A percentile compares a stretch with the other conserved stretches of the same genome.
Evolutionary conservation across 2,113 vertebrate genomes (phyloP).

Genomic region (Coptodon rendalli): DNA sequence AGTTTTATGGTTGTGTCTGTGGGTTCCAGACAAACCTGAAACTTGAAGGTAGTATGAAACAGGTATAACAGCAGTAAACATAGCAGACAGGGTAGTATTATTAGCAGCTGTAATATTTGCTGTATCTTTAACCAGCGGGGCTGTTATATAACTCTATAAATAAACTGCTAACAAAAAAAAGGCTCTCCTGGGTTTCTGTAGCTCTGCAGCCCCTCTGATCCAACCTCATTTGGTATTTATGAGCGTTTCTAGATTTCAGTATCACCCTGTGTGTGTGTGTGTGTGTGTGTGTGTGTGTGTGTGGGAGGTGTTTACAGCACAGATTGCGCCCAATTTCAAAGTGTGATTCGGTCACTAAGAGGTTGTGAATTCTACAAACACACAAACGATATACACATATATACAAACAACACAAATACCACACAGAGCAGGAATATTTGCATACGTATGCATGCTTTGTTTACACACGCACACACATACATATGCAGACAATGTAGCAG

Average conservation of each 20-base stretch:
- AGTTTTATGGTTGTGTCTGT: neutral
- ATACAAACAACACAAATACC: neutral
- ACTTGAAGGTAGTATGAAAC: accelerated
- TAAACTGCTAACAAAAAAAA: neutral
- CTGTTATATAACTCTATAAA: neutral
- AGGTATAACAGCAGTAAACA: neutral
- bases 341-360: conserved; percentile 28
- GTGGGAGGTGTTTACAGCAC: too few species aligned
- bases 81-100: neutral
- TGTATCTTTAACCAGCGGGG: neutral
- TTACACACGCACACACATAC: neutral
- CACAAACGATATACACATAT: neutral
- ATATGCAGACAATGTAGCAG: neutral
- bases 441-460: neutral
- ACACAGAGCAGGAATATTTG: neutral
- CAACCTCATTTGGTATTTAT: conserved; percentile 21
- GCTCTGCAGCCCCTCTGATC: neutral
- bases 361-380: neutral
- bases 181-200: neutral
- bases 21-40: neutral
- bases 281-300: neutral
- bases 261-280: neutral
- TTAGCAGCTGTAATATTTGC: neutral
- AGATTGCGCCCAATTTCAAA: conserved; percentile 40
- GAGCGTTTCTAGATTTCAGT: neutral